Evolutionary conservation across 2,113 vertebrate genomes (phyloP).

Genomic region (Hemiscyllium ocellatum): DNA sequence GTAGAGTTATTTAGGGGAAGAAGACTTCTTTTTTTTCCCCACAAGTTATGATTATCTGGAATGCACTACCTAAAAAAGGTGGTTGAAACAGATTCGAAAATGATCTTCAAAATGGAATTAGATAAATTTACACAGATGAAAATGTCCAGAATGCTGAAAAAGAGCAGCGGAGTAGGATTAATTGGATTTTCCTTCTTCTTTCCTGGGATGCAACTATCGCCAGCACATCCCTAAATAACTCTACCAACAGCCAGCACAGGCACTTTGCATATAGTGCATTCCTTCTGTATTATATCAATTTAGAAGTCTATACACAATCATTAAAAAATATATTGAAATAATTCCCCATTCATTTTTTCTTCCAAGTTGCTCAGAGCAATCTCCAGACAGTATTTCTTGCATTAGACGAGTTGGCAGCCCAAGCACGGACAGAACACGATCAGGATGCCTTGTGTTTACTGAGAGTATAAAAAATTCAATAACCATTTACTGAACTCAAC

Average conservation of each 20-base stretch:
- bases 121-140: neutral
- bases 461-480: conserved; percentile 3
- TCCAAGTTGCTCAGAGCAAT: neutral
- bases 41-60: neutral
- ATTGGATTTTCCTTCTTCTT: neutral
- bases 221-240: neutral
- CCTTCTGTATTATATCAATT: neutral
- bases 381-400: too few species aligned
- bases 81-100: neutral
- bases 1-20: too few species aligned
- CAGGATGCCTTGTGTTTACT: neutral
- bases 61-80: neutral
- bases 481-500: neutral
- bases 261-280: neutral
- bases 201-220: neutral
- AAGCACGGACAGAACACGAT: neutral
- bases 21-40: too few species aligned
- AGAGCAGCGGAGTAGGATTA: neutral
- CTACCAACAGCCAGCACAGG: neutral
- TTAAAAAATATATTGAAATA: neutral
- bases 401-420: neutral
- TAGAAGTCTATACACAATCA: neutral
- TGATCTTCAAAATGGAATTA: neutral
- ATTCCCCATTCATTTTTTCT: neutral
- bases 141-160: neutral